Base-by-base conservation (phyloP, 2,888 invertebrate genomes). In the Andrena camellia region DNA sequence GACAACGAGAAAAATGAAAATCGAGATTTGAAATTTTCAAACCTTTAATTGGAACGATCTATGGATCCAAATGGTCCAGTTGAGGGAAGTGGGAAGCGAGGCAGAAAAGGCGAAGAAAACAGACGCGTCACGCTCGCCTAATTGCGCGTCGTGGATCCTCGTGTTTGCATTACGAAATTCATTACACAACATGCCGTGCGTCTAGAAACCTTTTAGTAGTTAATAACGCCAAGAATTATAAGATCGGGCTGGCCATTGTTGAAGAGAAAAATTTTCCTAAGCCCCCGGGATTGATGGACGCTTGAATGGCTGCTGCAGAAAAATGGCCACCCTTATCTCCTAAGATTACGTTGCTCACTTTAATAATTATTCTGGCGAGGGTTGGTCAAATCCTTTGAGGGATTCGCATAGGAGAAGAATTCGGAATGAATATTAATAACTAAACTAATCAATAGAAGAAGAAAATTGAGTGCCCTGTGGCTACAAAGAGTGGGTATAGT, bases 161-260 rank as follows among this genome's bases (percentile, higher is more conserved):
- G 64, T 64, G 17, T 13, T 2, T 17, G 33, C 20, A 68, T 79
- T 76, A 64, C 50, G 64, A 79, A 76, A 76, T 69, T 63, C 63
- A 64, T 76, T 79, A 17, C 76, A 69, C 68, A 69, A 76, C 20
- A 31, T 76, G 23, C 26, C 52, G 23, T 52, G 48, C 59, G 13
- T 29, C 23, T 23, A 23, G 42, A 68, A 42, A 75, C 62, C 75
- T 68, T 67, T 75, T 75, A 78, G 75, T 78, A 68, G 75, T 75
- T 75, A 78, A 78, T 74, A 75, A 68, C 67, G 10, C 62, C 62
- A n/a, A 75, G 59, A 75, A 78, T 68, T 67, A 75, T 26, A 48
- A 23, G 52, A 67, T 62, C 26, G 6, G 63, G n/a, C 57, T n/a
- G 42, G 35, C 29, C 13, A 48, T 42, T 74, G 70, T 59, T 0